Evolutionary conservation across 2,797 vertebrate genomes (phyloP).

Genomic region (Saxicola maurus): DNA sequence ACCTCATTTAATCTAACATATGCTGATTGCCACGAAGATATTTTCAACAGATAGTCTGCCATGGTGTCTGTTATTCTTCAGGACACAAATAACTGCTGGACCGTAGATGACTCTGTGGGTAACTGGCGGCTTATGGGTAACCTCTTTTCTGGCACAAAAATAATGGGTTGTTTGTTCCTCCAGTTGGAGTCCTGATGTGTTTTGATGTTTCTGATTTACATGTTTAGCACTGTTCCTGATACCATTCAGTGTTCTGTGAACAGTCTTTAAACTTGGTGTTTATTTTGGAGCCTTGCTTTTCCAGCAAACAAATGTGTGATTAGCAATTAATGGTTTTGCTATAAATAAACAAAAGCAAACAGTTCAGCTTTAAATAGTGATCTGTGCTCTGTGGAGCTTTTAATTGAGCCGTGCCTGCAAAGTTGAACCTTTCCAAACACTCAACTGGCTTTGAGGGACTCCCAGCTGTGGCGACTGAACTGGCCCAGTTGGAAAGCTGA

Average conservation of each 20-base stretch:
- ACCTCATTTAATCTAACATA: neutral
- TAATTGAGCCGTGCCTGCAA: neutral
- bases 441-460: neutral
- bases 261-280: constrained; percentile 23
- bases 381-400: neutral
- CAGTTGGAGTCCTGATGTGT: constrained; percentile 19
- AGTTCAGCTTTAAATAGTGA: constrained; percentile 19
- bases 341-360: neutral
- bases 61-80: neutral
- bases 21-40: neutral
- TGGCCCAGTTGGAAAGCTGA: neutral
- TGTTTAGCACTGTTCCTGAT: constrained; percentile 19
- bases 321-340: constrained; percentile 50
- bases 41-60: neutral
- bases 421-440: neutral
- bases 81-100: constrained; percentile 12
- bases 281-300: constrained; percentile 5
- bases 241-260: constrained; percentile 9
- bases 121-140: neutral
- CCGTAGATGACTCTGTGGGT: neutral
- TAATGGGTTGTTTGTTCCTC: constrained; percentile 35
- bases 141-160: constrained; percentile 44
- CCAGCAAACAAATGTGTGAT: constrained; percentile 23
- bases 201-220: constrained; percentile 56
- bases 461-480: neutral